Evolutionary conservation across 2,113 vertebrate species (phyloP), one percentile per base, ranked within the genome.

Genomic region (Oxyura jamaicensis): DNA sequence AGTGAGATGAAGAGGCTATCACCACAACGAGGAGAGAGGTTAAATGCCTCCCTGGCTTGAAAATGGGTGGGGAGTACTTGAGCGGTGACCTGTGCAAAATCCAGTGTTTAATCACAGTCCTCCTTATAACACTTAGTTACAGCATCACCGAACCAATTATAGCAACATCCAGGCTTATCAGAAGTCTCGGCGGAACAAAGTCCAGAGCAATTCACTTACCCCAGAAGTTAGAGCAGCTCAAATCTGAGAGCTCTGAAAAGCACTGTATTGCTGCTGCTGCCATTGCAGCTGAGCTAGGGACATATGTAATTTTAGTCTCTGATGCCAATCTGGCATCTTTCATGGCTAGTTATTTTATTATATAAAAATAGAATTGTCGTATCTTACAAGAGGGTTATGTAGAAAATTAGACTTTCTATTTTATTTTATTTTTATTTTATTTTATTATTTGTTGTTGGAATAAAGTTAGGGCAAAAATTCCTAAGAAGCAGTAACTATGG

Each of bases 301-400:
- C n/a, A 75, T 96, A 92, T 81, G 73, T 83, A 81, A 86, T 95
- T 94, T 82, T 76, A 91, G 26, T 48, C 79, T 91, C 85, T 74
- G 80, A 68, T 83, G 68, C 67, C 50, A 63, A 6, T 71, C 65
- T 94, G 90, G 68, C 41, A 56, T 96, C 68, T 74, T 83, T 78
- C 86, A 86, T 2, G 1, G 71, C 60, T 21, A 75, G 31, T 58
- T 76, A 78, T 71, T 93, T 67, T 77, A 75, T 88, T 88, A 25
- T 26, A 35, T 31, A 85, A 83, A 88, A 67, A 86, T 71, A 8
- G 71, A 80, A 95, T 95, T 92, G 86, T 91, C 0, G 0, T 94
- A 71, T 95, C 86, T 87, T 96, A 87, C 18, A 23, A 36, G 42
- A 22, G 83, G 58, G 29, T 65, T 90, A 69, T 20, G 28, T 29